Conservation (phyloP, 2,113 vertebrate species). For the Dermatemys mawii region DNA sequence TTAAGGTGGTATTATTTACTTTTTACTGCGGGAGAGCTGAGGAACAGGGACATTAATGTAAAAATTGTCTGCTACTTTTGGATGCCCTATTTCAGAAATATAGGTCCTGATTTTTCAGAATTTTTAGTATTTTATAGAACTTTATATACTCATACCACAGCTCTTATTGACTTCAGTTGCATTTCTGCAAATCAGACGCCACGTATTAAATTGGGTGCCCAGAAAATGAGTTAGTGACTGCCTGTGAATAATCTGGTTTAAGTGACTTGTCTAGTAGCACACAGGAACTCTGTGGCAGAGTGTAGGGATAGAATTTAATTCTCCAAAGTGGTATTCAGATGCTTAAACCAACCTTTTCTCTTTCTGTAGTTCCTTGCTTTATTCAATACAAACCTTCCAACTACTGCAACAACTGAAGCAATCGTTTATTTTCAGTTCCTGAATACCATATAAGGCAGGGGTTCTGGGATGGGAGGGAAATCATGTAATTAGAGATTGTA, state of each 20-base stretch:
- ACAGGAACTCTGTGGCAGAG: neutral
- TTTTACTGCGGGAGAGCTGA: neutral
- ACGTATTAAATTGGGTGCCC: neutral
- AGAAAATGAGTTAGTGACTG: neutral
- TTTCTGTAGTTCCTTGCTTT: neutral
- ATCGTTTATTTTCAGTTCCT: neutral
- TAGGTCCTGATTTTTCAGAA: neutral
- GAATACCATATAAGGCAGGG: neutral
- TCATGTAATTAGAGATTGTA: neutral
- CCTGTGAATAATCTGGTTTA: neutral
- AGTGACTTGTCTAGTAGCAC: neutral
- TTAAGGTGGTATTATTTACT: neutral
- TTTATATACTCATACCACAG: neutral
- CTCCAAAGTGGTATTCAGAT: neutral
- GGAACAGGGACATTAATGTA: neutral
- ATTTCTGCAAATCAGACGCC: neutral
- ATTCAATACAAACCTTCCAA: neutral
- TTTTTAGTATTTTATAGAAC: neutral
- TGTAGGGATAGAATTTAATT: neutral
- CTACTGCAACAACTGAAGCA: neutral
- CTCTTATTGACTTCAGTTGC: neutral
- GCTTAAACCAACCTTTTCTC: neutral
- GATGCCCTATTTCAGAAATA: no score
- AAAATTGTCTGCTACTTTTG: neutral
- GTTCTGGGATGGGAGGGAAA: neutral